phyloP scores from a whole-genome alignment of 2,888 invertebrate genomes.

The Ptychoptera contaminata region DNA sequence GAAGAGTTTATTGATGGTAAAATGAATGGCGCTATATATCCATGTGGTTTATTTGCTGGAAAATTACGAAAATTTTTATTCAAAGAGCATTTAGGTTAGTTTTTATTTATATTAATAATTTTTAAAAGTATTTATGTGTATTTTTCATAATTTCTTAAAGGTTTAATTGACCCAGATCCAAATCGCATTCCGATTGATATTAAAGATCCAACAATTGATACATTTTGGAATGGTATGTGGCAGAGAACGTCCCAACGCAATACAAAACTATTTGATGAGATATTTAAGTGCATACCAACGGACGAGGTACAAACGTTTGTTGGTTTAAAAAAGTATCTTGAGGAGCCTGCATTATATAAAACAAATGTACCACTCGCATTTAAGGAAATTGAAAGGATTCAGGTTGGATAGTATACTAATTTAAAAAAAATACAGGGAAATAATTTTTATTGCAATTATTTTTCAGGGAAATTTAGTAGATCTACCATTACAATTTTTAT shows the following conservation, averaged over 20 bases:
- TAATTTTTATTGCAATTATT: too few species aligned
- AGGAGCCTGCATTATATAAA: conserved; percentile 53
- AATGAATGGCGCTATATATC: conserved; percentile 69
- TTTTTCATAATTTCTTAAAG: conserved; percentile 19
- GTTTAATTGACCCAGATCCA: conserved; percentile 31
- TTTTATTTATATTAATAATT: conserved; percentile 14
- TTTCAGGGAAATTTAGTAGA: conserved; percentile 75
- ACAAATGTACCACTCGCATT: conserved; percentile 57
- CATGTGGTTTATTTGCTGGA: conserved; percentile 76
- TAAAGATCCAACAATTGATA: conserved; percentile 61
- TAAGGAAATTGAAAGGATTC: conserved; percentile 54
- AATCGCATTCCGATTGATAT: conserved; percentile 38
- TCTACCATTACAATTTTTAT: conserved; percentile 79
- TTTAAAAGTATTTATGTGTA: not conserved
- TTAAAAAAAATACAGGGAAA: too few species aligned
- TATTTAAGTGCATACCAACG: conserved; percentile 82
- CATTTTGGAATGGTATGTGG: conserved; percentile 80
- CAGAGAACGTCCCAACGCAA: conserved; percentile 62
- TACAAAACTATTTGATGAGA: conserved; percentile 80
- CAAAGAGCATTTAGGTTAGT: conserved; percentile 76
- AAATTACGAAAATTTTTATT: conserved; percentile 73
- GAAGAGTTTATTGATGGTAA: conserved; percentile 61
- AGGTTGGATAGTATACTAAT: too few species aligned
- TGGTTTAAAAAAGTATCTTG: conserved; percentile 59
- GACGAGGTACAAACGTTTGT: conserved; percentile 66